phyloP scores from a whole-genome alignment of 2,888 invertebrate genomes.

The Tethea ocularis region DNA sequence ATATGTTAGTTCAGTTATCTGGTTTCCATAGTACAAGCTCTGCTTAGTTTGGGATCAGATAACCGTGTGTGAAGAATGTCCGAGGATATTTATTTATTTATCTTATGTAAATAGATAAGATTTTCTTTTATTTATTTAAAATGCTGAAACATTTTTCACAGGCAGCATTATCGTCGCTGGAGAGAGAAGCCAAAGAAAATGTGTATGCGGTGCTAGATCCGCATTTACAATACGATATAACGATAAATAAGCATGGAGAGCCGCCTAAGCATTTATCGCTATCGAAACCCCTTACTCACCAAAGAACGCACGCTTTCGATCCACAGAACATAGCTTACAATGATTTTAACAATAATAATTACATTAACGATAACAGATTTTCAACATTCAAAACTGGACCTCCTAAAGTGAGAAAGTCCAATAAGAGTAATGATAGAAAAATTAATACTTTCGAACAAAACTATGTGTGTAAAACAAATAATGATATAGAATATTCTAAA shows the following conservation, averaged over 20 bases:
- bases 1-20: too few relatives aligned
- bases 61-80: too few relatives aligned
- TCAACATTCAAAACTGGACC: constrained; percentile 65
- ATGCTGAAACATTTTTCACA: constrained; percentile 40
- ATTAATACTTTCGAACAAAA: constrained; percentile 45
- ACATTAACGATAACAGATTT: constrained; percentile 52
- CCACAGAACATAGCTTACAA: constrained; percentile 57
- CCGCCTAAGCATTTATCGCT: constrained; percentile 81
- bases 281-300: constrained; percentile 79
- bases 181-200: constrained; percentile 83
- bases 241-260: constrained; percentile 80
- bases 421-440: constrained; percentile 54
- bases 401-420: constrained; percentile 60
- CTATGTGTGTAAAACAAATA: constrained; percentile 64
- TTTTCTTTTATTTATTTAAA: too few relatives aligned
- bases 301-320: constrained; percentile 76
- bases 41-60: too few relatives aligned
- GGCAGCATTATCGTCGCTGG: constrained; percentile 78
- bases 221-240: constrained; percentile 82
- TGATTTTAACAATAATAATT: constrained; percentile 66
- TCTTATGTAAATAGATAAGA: background rate
- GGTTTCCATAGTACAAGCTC: too few relatives aligned
- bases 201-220: constrained; percentile 82
- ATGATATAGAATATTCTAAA: constrained; percentile 72
- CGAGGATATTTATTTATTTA: too few relatives aligned